Percentiles rank a stretch among this genome's conserved stretches.
phyloP scores from a whole-genome alignment of 2,113 vertebrate species.

The Nematolebias whitei region DNA sequence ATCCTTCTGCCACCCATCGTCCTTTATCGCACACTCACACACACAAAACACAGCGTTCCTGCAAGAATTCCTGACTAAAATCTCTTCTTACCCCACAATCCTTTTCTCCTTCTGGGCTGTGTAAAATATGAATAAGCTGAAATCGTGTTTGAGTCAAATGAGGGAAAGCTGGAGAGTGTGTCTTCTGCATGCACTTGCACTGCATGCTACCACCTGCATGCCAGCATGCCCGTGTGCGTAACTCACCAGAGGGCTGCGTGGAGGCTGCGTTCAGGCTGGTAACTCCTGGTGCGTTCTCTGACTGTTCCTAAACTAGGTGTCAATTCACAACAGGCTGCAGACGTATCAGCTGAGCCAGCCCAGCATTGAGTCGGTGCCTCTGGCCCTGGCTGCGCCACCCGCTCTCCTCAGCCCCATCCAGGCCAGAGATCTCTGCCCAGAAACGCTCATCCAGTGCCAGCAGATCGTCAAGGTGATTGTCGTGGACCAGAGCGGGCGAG shows the following conservation, averaged over 20 bases:
- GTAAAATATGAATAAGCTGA: constrained; percentile 7
- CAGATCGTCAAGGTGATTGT: constrained; percentile 99
- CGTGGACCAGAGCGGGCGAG: constrained; percentile 94
- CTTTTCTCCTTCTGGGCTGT: constrained; percentile 29
- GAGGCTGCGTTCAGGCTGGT: constrained; percentile 91
- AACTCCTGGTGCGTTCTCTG: constrained; percentile 99
- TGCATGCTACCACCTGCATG: constrained; percentile 71
- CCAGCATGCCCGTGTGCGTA: constrained; percentile 81
- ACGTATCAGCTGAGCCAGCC: constrained; percentile 90
- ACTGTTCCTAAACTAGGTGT: constrained; percentile 99
- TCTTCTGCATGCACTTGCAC: constrained; percentile 64
- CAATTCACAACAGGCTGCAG: constrained; percentile 99
- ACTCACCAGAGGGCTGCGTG: constrained; percentile 84
- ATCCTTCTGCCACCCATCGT: constrained; percentile 31
- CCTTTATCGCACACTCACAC: constrained; percentile 16
- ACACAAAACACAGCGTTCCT: neutral
- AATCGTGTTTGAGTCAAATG: constrained; percentile 31
- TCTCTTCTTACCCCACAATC: constrained; percentile 13
- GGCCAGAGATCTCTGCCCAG: constrained; percentile 84
- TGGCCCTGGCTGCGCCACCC: constrained; percentile 81
- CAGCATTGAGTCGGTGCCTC: constrained; percentile 74
- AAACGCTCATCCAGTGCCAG: constrained; percentile 98
- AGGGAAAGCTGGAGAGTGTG: constrained; percentile 32
- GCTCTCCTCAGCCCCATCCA: constrained; percentile 80
- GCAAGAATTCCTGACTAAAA: constrained; percentile 2